phyloP scores from a whole-genome alignment of 1,140 invertebrate species.

The Drosophila guanche region DNA sequence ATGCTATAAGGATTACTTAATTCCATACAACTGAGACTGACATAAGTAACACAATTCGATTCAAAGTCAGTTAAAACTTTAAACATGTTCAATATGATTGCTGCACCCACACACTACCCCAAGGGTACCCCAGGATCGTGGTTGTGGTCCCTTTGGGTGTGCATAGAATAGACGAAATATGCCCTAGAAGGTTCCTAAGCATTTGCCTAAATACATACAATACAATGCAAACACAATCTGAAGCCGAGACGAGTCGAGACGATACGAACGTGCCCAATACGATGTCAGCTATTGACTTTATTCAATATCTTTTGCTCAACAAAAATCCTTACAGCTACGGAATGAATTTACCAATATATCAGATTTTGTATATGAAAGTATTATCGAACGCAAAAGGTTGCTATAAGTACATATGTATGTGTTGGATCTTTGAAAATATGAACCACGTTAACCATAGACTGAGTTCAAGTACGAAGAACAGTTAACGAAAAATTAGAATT shows the following conservation, averaged over 20 bases:
- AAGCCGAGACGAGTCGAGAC: background rate
- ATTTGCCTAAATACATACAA: constrained; percentile 45
- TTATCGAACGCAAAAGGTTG: constrained; percentile 10
- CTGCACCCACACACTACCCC: background rate
- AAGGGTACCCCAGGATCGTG: background rate
- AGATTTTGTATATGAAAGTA: constrained; percentile 12
- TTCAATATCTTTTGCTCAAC: constrained; percentile 52
- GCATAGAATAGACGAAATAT: constrained; percentile 9
- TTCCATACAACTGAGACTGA: constrained; percentile 46
- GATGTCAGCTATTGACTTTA: constrained; percentile 16
- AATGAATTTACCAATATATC: constrained; percentile 66
- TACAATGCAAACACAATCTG: constrained; percentile 27
- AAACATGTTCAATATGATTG: constrained; percentile 22
- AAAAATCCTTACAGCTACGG: constrained; percentile 64
- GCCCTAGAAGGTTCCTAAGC: constrained; percentile 16
- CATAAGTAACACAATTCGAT: constrained; percentile 34
- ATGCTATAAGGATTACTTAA: constrained; percentile 60
- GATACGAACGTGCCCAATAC: constrained; percentile 1
- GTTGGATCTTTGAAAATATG: constrained; percentile 6
- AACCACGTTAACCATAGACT: constrained; percentile 19
- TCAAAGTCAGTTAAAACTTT: constrained; percentile 31
- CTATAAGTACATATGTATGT: constrained; percentile 14
- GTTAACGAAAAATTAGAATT: constrained; percentile 38
- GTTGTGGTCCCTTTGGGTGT: background rate
- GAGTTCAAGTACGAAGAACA: background rate